Conservation (phyloP, 2,888 invertebrate genomes). For the Dryadula phaetusa region DNA sequence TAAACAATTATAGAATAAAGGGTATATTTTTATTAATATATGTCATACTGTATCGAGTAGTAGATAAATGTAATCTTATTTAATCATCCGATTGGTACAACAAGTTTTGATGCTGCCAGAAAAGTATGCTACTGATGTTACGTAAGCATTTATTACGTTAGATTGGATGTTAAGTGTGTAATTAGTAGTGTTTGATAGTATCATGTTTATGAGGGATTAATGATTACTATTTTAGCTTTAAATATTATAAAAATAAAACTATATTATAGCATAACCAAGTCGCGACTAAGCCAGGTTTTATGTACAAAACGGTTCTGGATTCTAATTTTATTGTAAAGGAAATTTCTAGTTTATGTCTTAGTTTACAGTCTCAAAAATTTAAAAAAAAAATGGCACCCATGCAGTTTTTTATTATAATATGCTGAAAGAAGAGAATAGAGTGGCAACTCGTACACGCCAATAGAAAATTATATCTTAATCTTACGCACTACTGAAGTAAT, state of each 20-base stretch:
- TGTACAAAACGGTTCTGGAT: no score
- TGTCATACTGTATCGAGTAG: neutral
- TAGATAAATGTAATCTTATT: neutral
- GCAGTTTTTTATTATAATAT: no score
- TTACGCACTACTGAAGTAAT: no score
- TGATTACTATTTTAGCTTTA: neutral
- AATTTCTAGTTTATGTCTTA: no score
- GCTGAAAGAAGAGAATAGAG: no score
- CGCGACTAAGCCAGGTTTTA: no score
- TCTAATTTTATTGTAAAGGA: no score
- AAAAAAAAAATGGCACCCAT: no score
- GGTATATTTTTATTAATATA: neutral
- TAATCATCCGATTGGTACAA: constrained; percentile 18
- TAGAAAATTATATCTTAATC: no score
- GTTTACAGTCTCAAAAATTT: no score
- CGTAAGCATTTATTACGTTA: constrained; percentile 33
- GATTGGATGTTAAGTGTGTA: constrained; percentile 22
- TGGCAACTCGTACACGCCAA: no score
- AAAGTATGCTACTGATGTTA: constrained; percentile 37
- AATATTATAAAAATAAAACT: neutral
- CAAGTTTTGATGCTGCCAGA: constrained; percentile 18
- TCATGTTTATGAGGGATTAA: neutral
- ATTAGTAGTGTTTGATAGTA: constrained; percentile 10
- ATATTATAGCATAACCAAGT: no score
- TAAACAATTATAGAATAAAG: neutral